phyloP scores from a whole-genome alignment of 2,888 invertebrate genomes.

The Lycia hirtaria region DNA sequence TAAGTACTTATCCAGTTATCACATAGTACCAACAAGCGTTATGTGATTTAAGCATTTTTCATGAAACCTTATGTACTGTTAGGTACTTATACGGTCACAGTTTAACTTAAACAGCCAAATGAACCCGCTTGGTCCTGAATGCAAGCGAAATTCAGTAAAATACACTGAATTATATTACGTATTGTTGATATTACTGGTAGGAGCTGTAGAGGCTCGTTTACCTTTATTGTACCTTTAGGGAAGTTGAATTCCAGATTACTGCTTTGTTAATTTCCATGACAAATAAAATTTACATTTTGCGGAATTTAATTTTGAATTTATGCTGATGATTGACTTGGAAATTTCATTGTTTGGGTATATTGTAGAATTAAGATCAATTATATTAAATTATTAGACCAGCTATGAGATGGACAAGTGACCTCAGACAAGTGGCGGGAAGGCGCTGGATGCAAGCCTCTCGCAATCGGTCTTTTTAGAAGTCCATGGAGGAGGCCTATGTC shows the following conservation, averaged over 20 bases:
- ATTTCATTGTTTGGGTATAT: not conserved
- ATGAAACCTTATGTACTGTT: not conserved
- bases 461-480: too few relatives aligned
- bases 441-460: too few relatives aligned
- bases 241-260: slow-evolving; percentile 3
- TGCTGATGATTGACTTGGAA: slow-evolving; percentile 3
- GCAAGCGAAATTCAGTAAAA: slow-evolving; percentile 5
- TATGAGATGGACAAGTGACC: too few relatives aligned
- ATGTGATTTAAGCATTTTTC: too few relatives aligned
- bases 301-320: slow-evolving; percentile 6
- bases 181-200: slow-evolving; percentile 4
- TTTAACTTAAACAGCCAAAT: slow-evolving; percentile 12
- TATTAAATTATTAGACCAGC: too few relatives aligned
- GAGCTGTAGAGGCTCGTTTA: slow-evolving; percentile 3
- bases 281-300: slow-evolving; percentile 17
- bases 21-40: too few relatives aligned
- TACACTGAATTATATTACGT: not conserved
- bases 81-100: not conserved
- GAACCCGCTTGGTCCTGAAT: slow-evolving; percentile 4
- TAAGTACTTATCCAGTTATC: too few relatives aligned
- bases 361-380: too few relatives aligned
- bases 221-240: slow-evolving; percentile 7
- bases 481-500: too few relatives aligned
- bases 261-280: slow-evolving; percentile 14
- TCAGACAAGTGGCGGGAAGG: too few relatives aligned